Conservation (phyloP, 2,113 vertebrate species). For the Phoenicopterus ruber region DNA sequence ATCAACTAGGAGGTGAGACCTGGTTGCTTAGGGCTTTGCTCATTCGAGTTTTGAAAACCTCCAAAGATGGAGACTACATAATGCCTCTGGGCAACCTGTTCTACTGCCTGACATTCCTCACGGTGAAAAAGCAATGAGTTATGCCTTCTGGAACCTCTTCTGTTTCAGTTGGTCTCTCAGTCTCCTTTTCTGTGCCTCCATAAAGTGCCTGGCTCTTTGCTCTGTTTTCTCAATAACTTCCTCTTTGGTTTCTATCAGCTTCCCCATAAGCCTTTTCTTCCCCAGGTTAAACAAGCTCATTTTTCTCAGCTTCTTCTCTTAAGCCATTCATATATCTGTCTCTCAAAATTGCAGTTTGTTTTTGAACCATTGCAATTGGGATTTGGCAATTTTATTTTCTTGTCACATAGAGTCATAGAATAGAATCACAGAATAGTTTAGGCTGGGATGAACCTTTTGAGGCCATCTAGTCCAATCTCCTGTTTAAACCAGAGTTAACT, state of each 20-base stretch:
- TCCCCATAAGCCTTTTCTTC: not conserved
- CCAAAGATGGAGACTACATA: not conserved
- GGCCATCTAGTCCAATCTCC: not conserved
- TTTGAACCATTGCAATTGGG: not conserved
- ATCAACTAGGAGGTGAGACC: not conserved
- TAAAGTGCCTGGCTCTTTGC: not conserved
- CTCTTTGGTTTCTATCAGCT: not conserved
- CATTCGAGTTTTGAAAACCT: fast-evolving
- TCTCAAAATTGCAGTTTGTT: not conserved
- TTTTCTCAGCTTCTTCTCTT: not conserved
- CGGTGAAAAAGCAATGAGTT: not conserved
- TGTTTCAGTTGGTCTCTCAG: not conserved
- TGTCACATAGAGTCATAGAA: not conserved
- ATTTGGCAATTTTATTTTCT: not conserved
- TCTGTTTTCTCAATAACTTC: not conserved
- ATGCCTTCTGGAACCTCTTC: not conserved
- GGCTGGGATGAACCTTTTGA: not conserved
- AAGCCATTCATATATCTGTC: not conserved
- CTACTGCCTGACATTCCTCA: not conserved
- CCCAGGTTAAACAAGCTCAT: not conserved
- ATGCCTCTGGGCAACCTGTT: not conserved
- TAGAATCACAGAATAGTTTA: not conserved
- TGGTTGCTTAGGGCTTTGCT: not conserved
- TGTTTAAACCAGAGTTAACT: not conserved
- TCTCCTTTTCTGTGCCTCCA: not conserved